Evolutionary conservation across 53 echinoderm and acorn worm species (phyloP).

Genomic region (Luidia sarsii): DNA sequence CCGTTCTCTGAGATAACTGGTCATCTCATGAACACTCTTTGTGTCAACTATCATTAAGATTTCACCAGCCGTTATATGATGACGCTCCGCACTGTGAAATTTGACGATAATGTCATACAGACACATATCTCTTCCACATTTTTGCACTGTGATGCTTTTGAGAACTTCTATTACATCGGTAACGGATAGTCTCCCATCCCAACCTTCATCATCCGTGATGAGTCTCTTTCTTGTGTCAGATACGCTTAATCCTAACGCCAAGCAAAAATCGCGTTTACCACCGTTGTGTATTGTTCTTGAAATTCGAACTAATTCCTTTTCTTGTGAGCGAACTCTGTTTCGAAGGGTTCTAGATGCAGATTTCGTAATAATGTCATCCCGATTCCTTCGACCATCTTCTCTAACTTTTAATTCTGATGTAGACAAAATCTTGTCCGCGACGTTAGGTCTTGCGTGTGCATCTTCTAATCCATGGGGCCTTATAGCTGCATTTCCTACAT

Average conservation of each 20-base stretch:
- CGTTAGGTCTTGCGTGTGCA: neutral
- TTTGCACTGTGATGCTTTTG: constrained; percentile 22
- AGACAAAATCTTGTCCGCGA: neutral
- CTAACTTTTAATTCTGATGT: neutral
- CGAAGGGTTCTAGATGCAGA: constrained; percentile 7
- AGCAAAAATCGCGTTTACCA: constrained; percentile 19
- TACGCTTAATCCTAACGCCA: constrained; percentile 22
- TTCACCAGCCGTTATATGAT: constrained; percentile 24
- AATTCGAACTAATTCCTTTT: constrained; percentile 19
- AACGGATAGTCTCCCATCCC: constrained; percentile 26
- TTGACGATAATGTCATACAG: constrained; percentile 17
- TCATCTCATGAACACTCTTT: constrained; percentile 15
- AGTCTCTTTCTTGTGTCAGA: neutral
- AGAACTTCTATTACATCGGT: constrained; percentile 32
- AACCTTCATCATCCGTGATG: neutral
- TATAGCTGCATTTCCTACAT: neutral
- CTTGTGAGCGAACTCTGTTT: constrained; percentile 17
- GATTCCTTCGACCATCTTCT: constrained; percentile 17
- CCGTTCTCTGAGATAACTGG: constrained; percentile 19
- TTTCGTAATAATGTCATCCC: neutral
- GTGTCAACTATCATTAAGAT: constrained; percentile 40
- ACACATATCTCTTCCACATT: neutral
- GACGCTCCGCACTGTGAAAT: neutral
- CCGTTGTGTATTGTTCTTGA: constrained; percentile 14
- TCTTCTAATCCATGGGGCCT: too few species aligned